These are phyloP conservation scores for Sebastes vulpes DNA, from an alignment of 2,797 vertebrate genomes.

Conservation along the genomic window DNA sequence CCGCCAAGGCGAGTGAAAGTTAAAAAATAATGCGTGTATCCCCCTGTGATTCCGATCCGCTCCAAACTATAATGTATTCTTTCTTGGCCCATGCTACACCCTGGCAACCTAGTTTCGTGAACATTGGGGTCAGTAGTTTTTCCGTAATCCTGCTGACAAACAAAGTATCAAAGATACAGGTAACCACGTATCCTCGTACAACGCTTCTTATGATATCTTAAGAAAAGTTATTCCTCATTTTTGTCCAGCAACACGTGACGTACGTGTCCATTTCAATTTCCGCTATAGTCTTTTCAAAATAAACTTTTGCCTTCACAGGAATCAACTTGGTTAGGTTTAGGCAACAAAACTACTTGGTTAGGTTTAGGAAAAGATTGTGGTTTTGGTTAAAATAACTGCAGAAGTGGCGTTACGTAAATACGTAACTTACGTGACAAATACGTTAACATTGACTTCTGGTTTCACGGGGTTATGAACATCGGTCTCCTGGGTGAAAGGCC, in stretches of 20 bases:
- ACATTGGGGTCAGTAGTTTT: background rate
- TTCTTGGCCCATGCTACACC: background rate
- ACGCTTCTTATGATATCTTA: background rate
- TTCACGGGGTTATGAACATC: no score
- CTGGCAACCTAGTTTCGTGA: background rate
- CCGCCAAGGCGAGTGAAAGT: background rate
- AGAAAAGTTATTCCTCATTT: background rate
- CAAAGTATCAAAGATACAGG: background rate
- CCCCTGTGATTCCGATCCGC: background rate
- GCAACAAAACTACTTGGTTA: background rate
- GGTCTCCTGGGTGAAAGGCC: no score
- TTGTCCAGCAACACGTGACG: no score
- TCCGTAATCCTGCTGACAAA: background rate
- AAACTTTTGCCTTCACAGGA: no score
- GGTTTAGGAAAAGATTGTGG: background rate
- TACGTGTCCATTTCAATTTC: no score
- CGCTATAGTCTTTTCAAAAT: no score
- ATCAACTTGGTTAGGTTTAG: no score
- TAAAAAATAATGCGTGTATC: background rate
- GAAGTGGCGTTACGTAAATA: no score
- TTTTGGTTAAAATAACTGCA: no score
- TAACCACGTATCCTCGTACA: background rate
- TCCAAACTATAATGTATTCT: background rate
- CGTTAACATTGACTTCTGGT: no score
- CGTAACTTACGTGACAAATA: no score